A percentile compares a stretch with the other conserved stretches of the same genome.
These are phyloP conservation scores for Octodon degus DNA, from an alignment of 2,113 vertebrate genomes.

Conservation along the genomic window DNA sequence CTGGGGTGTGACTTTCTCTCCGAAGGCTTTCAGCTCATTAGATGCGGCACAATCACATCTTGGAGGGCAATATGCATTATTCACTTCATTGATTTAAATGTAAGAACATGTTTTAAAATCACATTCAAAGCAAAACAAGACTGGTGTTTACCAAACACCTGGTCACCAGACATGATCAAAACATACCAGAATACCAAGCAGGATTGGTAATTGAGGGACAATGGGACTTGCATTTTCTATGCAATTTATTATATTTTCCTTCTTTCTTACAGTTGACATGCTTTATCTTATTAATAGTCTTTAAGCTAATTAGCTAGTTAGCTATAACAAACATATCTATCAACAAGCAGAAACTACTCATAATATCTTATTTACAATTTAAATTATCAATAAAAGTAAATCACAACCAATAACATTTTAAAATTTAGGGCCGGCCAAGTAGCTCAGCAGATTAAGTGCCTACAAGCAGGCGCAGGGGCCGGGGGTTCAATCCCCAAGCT, in stretches of 20 bases:
- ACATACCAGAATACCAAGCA: not conserved
- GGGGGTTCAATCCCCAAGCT: no score
- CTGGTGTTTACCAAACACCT: conserved; percentile 2
- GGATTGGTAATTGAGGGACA: not conserved
- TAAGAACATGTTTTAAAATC: not conserved
- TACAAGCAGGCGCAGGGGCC: no score
- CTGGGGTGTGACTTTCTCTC: not conserved
- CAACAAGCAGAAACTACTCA: conserved; percentile 30
- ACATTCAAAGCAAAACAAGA: not conserved
- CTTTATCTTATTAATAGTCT: conserved; percentile 17
- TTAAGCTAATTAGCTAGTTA: conserved; percentile 57
- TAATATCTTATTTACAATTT: not conserved
- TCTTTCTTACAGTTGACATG: not conserved
- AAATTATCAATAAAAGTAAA: conserved; percentile 36
- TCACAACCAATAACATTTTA: not conserved
- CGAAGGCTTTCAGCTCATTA: not conserved
- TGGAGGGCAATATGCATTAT: not conserved
- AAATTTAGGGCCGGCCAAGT: not conserved
- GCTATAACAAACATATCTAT: conserved; percentile 6
- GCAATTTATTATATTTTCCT: not conserved
- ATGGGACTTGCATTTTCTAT: not conserved
- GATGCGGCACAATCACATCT: not conserved
- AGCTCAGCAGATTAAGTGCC: no score
- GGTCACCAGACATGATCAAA: not conserved
- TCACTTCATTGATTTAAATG: not conserved